A percentile compares a stretch with the other conserved stretches of the same genome.
phyloP scores from a whole-genome alignment of 2,888 invertebrate species.

The Parnassius glacialis region DNA sequence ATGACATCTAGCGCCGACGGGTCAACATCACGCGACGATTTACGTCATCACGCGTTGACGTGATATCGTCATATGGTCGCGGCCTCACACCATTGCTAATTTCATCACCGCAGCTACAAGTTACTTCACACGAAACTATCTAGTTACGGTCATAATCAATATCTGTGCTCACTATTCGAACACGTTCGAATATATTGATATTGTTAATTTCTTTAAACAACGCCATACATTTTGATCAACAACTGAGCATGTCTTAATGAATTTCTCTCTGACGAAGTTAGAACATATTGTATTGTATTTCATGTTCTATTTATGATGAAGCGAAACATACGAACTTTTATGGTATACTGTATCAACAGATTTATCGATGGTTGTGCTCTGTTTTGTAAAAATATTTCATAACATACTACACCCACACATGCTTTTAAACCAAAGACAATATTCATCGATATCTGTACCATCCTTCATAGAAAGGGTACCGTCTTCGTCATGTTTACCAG shows the following conservation, averaged over 20 bases:
- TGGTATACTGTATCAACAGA: not conserved
- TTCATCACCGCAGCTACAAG: not conserved
- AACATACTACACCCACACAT: constrained; percentile 25
- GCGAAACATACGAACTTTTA: not conserved
- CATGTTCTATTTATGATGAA: no score
- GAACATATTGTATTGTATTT: no score
- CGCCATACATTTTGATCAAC: not conserved
- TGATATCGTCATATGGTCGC: no score
- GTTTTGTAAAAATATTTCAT: not conserved
- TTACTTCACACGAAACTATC: not conserved
- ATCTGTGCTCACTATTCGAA: not conserved
- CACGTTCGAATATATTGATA: constrained; percentile 1
- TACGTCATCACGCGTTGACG: not conserved
- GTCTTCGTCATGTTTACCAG: constrained; percentile 33
- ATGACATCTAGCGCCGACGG: no score
- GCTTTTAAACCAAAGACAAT: constrained; percentile 33
- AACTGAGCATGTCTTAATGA: not conserved
- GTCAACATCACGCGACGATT: not conserved
- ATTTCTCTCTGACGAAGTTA: no score
- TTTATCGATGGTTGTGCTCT: constrained; percentile 1
- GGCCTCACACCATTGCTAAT: not conserved
- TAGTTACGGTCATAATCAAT: not conserved
- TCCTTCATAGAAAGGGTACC: constrained; percentile 1
- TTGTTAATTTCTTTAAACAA: not conserved
- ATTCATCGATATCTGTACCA: constrained; percentile 10